Evolutionary conservation across 2,888 invertebrate species (phyloP).

Genomic region (Erpobdella octoculata): DNA sequence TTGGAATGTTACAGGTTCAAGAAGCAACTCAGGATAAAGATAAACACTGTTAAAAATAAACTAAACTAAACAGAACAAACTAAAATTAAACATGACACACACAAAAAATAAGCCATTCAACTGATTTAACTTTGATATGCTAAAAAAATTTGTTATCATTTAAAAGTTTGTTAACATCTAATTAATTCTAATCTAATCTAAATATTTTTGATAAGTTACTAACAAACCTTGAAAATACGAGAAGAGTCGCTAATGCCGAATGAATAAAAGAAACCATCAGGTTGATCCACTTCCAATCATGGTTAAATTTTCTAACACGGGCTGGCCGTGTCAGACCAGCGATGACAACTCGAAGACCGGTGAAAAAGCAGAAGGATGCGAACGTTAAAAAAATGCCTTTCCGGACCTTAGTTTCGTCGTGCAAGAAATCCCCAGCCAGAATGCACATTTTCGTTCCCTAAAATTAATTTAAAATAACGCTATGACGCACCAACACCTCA

Average conservation of each 20-base stretch:
- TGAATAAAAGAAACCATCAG: background rate
- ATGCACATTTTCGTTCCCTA: too few species aligned
- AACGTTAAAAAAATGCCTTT: background rate
- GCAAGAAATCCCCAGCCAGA: too few species aligned
- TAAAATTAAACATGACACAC: background rate
- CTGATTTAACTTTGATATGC: background rate
- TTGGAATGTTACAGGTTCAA: background rate
- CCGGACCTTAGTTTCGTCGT: background rate
- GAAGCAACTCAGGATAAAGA: background rate
- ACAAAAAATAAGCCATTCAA: background rate
- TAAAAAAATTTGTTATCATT: background rate
- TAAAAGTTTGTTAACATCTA: too few species aligned
- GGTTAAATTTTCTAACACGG: background rate
- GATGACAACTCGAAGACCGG: background rate
- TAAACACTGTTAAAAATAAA: background rate
- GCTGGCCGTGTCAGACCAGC: background rate
- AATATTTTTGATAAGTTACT: too few species aligned
- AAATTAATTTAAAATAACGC: too few species aligned
- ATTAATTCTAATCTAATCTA: background rate
- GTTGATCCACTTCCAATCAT: background rate
- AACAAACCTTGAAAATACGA: background rate
- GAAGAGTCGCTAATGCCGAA: background rate
- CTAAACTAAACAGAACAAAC: too few species aligned
- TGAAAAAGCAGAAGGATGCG: conserved; percentile 4
- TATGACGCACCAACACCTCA: too few species aligned